Conservation (phyloP, 2,113 vertebrate genomes). For the Lethenteron reissneri region DNA sequence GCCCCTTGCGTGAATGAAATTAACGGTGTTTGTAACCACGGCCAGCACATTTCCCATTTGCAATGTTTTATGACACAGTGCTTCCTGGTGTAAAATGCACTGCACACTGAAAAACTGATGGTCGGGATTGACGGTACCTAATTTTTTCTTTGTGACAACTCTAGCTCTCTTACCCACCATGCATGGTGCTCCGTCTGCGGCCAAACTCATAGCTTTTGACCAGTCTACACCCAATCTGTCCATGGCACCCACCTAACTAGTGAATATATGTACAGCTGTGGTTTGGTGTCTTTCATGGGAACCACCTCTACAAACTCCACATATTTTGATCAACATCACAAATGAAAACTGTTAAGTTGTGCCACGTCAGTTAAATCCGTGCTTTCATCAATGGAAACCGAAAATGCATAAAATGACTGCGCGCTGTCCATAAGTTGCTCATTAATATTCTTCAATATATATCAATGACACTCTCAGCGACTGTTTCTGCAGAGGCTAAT, state of each 20-base stretch:
- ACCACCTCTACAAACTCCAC: neutral
- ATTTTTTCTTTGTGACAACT: neutral
- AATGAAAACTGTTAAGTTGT: conserved; percentile 11
- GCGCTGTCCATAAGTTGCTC: conserved; percentile 6
- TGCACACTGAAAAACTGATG: neutral
- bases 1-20: neutral
- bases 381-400: conserved; percentile 10
- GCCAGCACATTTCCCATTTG: conserved; percentile 8
- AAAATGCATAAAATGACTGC: conserved; percentile 11
- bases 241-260: conserved; percentile 2
- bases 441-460: conserved; percentile 8
- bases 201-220: conserved; percentile 4
- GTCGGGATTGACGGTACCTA: neutral
- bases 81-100: conserved; percentile 4
- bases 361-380: conserved; percentile 8
- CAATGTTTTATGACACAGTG: conserved; percentile 4
- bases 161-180: conserved; percentile 6
- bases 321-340: conserved; percentile 5
- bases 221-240: conserved; percentile 3
- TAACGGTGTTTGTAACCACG: neutral
- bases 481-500: conserved; percentile 11
- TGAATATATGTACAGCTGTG: conserved; percentile 5
- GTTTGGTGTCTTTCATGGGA: neutral
- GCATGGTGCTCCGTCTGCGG: neutral
- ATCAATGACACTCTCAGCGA: neutral